Conservation (phyloP, 2,797 vertebrate genomes). For the Epinephelus malabaricus region DNA sequence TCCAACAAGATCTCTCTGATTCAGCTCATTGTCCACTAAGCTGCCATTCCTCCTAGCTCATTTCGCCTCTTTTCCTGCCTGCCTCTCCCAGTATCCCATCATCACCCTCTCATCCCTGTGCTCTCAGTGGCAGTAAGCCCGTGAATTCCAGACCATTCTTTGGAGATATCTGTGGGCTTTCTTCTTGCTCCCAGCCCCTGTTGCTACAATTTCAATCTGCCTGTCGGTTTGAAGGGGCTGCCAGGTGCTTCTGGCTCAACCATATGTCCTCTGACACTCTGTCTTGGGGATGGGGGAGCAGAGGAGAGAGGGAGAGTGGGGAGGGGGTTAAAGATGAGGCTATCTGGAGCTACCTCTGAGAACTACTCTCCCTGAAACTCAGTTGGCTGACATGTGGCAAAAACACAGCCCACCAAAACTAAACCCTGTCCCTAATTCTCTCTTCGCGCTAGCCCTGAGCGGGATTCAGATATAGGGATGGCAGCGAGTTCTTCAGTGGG, state of each 20-base stretch:
- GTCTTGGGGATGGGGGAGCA: slow-evolving; percentile 43
- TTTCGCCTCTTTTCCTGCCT: slow-evolving; percentile 20
- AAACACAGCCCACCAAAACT: slow-evolving; percentile 60
- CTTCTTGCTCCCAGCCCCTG: slow-evolving; percentile 70
- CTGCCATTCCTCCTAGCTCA: not conserved
- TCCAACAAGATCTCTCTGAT: not conserved
- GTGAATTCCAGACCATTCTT: slow-evolving; percentile 76
- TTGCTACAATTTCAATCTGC: slow-evolving; percentile 73
- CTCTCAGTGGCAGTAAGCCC: slow-evolving; percentile 59
- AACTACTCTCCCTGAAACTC: slow-evolving; percentile 69
- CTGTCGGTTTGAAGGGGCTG: slow-evolving; percentile 74
- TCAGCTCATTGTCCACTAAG: not conserved
- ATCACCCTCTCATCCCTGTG: slow-evolving; percentile 54
- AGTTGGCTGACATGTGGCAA: slow-evolving; percentile 67
- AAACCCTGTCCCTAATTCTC: slow-evolving; percentile 55
- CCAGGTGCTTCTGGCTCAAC: slow-evolving; percentile 81
- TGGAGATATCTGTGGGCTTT: slow-evolving; percentile 74
- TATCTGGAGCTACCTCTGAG: slow-evolving; percentile 81
- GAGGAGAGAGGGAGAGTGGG: slow-evolving; percentile 4
- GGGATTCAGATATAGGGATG: slow-evolving; percentile 67
- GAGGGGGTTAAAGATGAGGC: slow-evolving; percentile 60
- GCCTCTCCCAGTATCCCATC: slow-evolving; percentile 30
- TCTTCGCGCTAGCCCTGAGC: slow-evolving; percentile 56
- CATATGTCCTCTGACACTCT: slow-evolving; percentile 71
- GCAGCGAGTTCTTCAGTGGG: slow-evolving; percentile 53